Conservation (phyloP, 1,140 invertebrate species). For the Hypsibius dujardini region DNA sequence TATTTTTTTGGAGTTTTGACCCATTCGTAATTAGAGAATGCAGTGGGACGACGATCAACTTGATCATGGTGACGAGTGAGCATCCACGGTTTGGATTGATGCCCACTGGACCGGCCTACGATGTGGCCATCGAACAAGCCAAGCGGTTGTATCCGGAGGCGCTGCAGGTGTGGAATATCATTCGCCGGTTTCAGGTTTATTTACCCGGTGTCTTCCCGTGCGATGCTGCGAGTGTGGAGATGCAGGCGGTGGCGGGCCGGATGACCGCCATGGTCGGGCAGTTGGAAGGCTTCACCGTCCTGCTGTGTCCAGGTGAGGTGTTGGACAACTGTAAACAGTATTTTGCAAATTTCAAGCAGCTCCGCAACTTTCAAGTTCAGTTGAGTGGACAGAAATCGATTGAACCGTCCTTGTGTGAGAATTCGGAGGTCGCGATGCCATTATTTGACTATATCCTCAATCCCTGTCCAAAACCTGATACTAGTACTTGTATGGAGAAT, state of each 20-base stretch:
- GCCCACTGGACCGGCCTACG: slow-evolving; percentile 1
- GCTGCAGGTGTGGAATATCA: background rate
- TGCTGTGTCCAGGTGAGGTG: background rate
- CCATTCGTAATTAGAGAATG: background rate
- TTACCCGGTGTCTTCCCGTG: background rate
- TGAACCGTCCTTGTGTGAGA: no score
- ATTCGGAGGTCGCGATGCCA: no score
- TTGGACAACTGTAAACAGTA: background rate
- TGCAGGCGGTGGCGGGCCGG: background rate
- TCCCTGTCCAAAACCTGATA: no score
- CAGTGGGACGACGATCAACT: background rate
- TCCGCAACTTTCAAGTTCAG: no score
- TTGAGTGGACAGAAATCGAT: no score
- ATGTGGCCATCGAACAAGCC: background rate
- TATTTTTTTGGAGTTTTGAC: background rate
- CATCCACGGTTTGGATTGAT: background rate
- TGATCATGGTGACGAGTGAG: background rate
- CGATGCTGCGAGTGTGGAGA: background rate
- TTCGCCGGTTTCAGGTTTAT: background rate
- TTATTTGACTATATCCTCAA: no score
- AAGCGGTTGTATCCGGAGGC: background rate
- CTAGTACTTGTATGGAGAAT: no score
- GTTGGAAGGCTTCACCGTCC: slow-evolving; percentile 6
- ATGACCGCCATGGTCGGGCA: background rate
- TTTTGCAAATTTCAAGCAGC: background rate